Evolutionary conservation across 2,888 invertebrate species (phyloP), one percentile per base, ranked within the genome.

Genomic region (Ectemnius lituratus): DNA sequence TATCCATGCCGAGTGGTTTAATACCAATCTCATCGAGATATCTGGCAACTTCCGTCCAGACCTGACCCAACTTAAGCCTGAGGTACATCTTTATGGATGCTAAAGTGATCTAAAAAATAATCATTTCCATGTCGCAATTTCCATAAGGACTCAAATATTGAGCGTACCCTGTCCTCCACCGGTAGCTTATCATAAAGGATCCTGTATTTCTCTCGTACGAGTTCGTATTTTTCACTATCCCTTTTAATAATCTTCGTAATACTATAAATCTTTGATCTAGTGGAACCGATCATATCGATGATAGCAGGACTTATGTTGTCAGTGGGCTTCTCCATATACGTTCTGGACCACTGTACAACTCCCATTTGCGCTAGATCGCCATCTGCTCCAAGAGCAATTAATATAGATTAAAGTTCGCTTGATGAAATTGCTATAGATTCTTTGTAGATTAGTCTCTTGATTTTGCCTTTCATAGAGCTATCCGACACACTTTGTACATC

Each of bases 251-350:
- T 84, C 78, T 91, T 89, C 13, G 90, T 71, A 62, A 93, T 87
- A 13, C 90, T 89, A 76, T 92, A 92, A 65, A 93, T 90, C 85
- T 92, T 92, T 0, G 91, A 91, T 77, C 92, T 85, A 37, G 89
- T 89, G 57, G 92, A 91, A 3, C 90, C 89, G 5, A 91, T 79
- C 77, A 92, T 86, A 60, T 92, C 91, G 2, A 87, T 83, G 27
- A 91, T 82, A 3, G 91, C 83, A 5, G 91, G 91, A 75, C 89
- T 91, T 16, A 82, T 67, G 14, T 88, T 79, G 16, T 65, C 45
- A 0, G 20, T 8, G 0, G 82, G 59, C 73, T 88, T 88, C 6
- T 70, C 62, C 20, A 78, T 79, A 62, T 84, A 84, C 2, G 90
- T 88, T 20, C 88, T 85, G 18, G 85, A 71, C 85, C 89, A 90